Percentiles rank a stretch among this genome's conserved stretches.
Conservation (phyloP, 2,113 vertebrate genomes). For the Mola mola region DNA sequence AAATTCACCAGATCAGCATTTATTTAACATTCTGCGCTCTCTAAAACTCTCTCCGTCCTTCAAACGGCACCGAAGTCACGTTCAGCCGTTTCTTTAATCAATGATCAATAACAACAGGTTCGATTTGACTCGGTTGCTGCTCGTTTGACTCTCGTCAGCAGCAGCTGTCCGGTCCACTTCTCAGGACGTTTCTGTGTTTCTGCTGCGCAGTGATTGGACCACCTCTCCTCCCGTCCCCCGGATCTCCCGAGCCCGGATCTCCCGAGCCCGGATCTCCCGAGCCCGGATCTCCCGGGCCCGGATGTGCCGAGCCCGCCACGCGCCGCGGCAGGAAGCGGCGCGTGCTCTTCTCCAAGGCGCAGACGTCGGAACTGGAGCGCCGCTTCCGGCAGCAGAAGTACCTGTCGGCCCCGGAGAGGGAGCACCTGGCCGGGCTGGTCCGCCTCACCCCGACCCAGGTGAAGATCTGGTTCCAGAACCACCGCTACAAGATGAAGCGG, state of each 20-base stretch:
- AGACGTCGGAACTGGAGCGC: conserved; percentile 91
- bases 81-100: no score
- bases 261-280: conserved; percentile 86
- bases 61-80: no score
- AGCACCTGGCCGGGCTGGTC: conserved; percentile 91
- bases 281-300: conserved; percentile 82
- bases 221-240: neutral
- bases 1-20: no score
- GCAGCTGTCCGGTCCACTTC: no score
- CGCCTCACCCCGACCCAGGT: conserved; percentile 93
- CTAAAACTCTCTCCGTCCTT: no score
- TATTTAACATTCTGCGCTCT: no score
- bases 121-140: no score
- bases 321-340: conserved; percentile 86
- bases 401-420: conserved; percentile 92
- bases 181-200: no score
- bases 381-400: conserved; percentile 93
- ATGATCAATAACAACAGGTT: no score
- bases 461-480: conserved; percentile 98
- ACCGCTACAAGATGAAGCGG: conserved; percentile 95
- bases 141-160: no score
- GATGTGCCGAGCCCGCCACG: conserved; percentile 77
- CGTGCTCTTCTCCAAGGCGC: conserved; percentile 93
- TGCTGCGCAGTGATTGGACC: no score
- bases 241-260: conserved; percentile 85